phyloP scores from a whole-genome alignment of 2,888 invertebrate species.

The Tholera decimalis region DNA sequence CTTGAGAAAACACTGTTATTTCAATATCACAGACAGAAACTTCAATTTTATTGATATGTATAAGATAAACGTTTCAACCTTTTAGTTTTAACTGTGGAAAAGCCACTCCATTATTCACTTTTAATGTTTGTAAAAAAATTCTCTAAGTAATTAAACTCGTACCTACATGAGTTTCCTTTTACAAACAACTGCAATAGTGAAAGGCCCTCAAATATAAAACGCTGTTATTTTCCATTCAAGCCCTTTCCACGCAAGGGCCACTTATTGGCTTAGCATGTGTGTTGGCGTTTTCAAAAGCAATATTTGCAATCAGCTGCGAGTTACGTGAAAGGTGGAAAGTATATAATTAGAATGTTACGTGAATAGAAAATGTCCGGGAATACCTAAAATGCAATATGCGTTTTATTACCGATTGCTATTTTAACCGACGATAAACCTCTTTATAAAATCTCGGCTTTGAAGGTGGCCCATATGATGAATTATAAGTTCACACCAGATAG shows the following conservation, averaged over 20 bases:
- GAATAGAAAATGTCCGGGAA: slow-evolving; percentile 32
- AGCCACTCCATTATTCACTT: no score
- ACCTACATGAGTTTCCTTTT: slow-evolving; percentile 12
- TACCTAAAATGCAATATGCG: neutral
- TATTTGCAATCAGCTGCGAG: slow-evolving; percentile 56
- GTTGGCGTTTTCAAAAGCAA: slow-evolving; percentile 45
- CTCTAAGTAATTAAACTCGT: no score
- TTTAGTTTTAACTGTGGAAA: no score
- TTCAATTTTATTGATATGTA: no score
- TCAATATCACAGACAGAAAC: no score
- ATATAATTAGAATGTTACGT: slow-evolving; percentile 61
- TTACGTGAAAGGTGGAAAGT: slow-evolving; percentile 68
- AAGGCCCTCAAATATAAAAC: slow-evolving; percentile 47
- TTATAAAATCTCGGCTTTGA: no score
- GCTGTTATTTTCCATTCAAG: slow-evolving; percentile 7
- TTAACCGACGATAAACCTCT: no score
- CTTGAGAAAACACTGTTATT: no score
- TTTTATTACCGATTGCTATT: slow-evolving; percentile 5
- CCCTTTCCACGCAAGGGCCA: slow-evolving; percentile 36
- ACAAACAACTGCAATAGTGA: slow-evolving; percentile 5
- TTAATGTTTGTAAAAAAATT: no score
- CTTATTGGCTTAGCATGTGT: slow-evolving; percentile 15
- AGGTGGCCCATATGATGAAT: no score
- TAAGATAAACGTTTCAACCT: no score
- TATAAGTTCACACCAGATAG: no score